phyloP scores from a whole-genome alignment of 2,888 invertebrate genomes.

The Tyria jacobaeae region DNA sequence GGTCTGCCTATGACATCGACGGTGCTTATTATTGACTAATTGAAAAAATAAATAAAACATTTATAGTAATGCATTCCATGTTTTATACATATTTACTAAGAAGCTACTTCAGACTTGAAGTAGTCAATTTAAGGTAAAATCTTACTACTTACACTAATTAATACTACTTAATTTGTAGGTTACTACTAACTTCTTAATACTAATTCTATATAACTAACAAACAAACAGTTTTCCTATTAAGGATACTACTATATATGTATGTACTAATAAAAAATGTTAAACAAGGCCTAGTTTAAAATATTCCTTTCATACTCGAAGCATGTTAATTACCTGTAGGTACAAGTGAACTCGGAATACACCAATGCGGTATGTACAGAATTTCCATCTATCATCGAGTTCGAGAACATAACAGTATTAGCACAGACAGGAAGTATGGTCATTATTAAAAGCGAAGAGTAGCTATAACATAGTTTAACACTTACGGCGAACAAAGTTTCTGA shows the following conservation, averaged over 20 bases:
- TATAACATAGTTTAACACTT: conserved; percentile 83
- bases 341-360: not conserved
- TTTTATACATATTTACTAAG: too few relatives aligned
- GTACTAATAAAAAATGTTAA: too few relatives aligned
- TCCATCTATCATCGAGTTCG: conserved; percentile 26
- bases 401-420: conserved; percentile 38
- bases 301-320: too few relatives aligned
- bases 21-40: not conserved
- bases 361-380: conserved; percentile 10
- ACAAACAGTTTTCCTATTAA: too few relatives aligned
- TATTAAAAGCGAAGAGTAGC: conserved; percentile 63
- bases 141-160: not conserved
- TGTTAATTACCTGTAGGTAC: not conserved
- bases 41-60: not conserved
- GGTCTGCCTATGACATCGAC: not conserved
- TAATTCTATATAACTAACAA: too few relatives aligned
- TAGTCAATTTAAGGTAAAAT: not conserved
- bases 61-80: not conserved
- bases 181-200: too few relatives aligned
- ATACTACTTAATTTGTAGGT: too few relatives aligned
- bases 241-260: too few relatives aligned
- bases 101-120: not conserved
- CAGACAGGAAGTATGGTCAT: conserved; percentile 58
- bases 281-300: too few relatives aligned
- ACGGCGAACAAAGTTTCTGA: conserved; percentile 78